Conservation (phyloP, 2,113 vertebrate species). For the Opisthocomus hoazin region DNA sequence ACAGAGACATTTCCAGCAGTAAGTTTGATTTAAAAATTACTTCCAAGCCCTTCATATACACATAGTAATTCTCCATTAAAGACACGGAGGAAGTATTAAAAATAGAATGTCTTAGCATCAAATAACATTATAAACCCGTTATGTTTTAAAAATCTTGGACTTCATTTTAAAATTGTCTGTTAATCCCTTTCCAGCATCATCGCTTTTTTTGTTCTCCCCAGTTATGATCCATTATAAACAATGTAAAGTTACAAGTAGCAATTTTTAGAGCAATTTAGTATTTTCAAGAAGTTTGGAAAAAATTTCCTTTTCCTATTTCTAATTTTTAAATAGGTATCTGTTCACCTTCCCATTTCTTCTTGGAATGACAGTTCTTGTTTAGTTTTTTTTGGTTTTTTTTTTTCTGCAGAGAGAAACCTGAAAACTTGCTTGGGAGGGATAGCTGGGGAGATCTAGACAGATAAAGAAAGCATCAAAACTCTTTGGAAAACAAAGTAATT, state of each 20-base stretch:
- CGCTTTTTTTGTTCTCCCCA: not conserved
- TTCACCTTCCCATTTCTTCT: not conserved
- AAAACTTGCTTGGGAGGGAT: not conserved
- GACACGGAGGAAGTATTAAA: not conserved
- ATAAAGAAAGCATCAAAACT: not conserved
- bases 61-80: not conserved
- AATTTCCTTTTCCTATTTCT: not conserved
- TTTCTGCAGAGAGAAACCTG: not conserved
- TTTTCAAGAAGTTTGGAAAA: not conserved
- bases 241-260: not conserved
- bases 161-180: not conserved
- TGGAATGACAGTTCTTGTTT: not conserved
- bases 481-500: not conserved
- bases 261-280: not conserved
- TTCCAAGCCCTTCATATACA: not conserved
- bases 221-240: not conserved
- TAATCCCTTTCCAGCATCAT: not conserved
- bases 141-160: not conserved
- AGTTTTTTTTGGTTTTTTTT: not conserved
- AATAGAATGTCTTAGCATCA: not conserved
- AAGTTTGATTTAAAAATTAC: not conserved
- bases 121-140: not conserved
- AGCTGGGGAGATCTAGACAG: not conserved
- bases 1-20: not conserved
- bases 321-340: not conserved